These are phyloP conservation scores for Heloderma charlesbogerti DNA, from an alignment of 2,113 vertebrate species.

Conservation along the genomic window DNA sequence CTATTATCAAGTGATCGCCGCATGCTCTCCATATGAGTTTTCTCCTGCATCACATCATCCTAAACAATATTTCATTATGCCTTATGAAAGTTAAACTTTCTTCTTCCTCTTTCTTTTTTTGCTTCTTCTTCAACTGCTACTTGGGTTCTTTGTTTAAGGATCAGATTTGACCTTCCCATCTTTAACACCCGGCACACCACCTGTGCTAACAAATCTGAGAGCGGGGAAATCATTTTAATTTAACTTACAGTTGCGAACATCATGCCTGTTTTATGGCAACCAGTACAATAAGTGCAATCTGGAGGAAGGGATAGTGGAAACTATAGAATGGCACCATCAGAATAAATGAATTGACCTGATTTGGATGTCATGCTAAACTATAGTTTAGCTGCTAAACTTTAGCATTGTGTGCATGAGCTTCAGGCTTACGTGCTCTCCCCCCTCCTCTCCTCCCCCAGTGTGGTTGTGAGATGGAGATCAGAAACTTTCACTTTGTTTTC, in stretches of 20 bases:
- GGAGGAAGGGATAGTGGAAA: background rate
- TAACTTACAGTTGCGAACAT: background rate
- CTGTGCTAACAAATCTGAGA: slow-evolving; percentile 28
- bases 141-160: slow-evolving; percentile 38
- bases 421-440: too few species aligned
- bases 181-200: slow-evolving; percentile 30
- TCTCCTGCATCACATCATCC: slow-evolving; percentile 59
- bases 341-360: background rate
- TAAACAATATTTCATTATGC: slow-evolving; percentile 71
- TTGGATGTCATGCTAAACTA: too few species aligned
- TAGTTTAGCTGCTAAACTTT: too few species aligned
- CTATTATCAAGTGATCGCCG: slow-evolving; percentile 29
- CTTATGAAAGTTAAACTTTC: slow-evolving; percentile 74
- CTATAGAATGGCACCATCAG: background rate
- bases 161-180: slow-evolving; percentile 41
- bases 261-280: background rate
- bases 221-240: background rate
- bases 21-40: slow-evolving; percentile 32
- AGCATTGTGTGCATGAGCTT: too few species aligned
- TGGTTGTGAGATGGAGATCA: too few species aligned
- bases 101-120: background rate
- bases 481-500: too few species aligned
- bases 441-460: too few species aligned
- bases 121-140: slow-evolving; percentile 21
- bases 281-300: background rate